phyloP scores from a whole-genome alignment of 2,888 invertebrate species.

The Camptogramma bilineatum region DNA sequence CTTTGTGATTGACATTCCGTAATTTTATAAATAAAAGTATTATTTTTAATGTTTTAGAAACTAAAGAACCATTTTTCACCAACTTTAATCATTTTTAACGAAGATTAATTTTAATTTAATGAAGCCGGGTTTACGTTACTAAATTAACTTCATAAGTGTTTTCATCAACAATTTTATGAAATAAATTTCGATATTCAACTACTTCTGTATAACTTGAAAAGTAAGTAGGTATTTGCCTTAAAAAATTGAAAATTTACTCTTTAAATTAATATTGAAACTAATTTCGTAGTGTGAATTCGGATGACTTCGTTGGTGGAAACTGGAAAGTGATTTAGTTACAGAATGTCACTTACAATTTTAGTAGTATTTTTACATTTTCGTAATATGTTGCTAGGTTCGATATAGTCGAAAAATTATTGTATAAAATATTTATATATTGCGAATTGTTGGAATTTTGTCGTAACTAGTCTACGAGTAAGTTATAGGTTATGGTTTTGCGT shows the following conservation, averaged over 20 bases:
- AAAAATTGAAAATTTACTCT: no score
- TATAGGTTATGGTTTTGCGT: conserved; percentile 41
- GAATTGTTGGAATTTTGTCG: conserved; percentile 36
- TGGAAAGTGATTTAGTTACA: conserved; percentile 31
- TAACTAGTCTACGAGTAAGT: conserved; percentile 54
- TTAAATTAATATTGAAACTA: not conserved
- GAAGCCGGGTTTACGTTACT: not conserved
- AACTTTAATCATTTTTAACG: conserved; percentile 3
- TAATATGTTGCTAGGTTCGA: conserved; percentile 57
- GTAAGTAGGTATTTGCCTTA: no score
- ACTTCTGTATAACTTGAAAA: no score
- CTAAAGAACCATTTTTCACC: conserved; percentile 8
- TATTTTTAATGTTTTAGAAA: conserved; percentile 15
- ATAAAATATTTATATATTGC: conserved; percentile 47
- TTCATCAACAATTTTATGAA: no score
- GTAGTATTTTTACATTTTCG: conserved; percentile 53
- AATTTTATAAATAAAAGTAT: conserved; percentile 18
- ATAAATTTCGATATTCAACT: no score
- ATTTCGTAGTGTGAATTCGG: not conserved
- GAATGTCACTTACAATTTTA: conserved; percentile 47
- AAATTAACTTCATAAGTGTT: not conserved
- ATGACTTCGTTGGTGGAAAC: conserved; percentile 11
- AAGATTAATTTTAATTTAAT: not conserved
- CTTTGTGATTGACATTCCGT: conserved; percentile 39
- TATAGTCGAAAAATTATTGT: conserved; percentile 53